Conservation (phyloP, 2,888 invertebrate genomes). For the Cacoxenus indagator region DNA sequence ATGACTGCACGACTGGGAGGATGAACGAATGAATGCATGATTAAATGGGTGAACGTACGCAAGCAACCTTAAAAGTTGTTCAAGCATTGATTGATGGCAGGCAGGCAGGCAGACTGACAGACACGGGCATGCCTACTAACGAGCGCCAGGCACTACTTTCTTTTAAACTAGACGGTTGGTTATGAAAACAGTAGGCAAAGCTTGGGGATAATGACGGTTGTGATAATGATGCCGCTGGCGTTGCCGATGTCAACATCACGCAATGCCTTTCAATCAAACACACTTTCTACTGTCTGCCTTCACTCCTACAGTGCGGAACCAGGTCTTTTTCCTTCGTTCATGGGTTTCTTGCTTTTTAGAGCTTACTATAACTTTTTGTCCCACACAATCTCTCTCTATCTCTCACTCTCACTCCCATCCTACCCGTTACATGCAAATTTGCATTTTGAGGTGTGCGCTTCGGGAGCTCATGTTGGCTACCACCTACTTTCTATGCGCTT, state of each 20-base stretch:
- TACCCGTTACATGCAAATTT: background rate
- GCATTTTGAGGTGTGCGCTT: slow-evolving; percentile 5
- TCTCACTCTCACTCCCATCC: background rate
- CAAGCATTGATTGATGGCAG: background rate
- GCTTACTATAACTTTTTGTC: background rate
- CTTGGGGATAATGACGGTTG: background rate
- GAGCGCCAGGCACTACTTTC: background rate
- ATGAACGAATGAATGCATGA: slow-evolving; percentile 21
- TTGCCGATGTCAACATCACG: slow-evolving; percentile 6
- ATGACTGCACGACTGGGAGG: slow-evolving; percentile 35
- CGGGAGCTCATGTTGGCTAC: no score
- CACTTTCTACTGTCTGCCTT: slow-evolving; percentile 20
- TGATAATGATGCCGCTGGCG: background rate
- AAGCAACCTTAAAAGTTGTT: slow-evolving; percentile 12
- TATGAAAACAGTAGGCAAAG: background rate
- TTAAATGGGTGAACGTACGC: slow-evolving; percentile 26
- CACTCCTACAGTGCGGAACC: no score
- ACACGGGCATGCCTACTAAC: background rate
- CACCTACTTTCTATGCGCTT: no score
- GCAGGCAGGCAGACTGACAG: no score
- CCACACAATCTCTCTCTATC: background rate
- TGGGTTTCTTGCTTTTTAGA: background rate
- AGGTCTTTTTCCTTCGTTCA: no score
- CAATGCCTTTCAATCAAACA: slow-evolving; percentile 57
- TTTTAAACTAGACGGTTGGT: background rate